phyloP scores from a whole-genome alignment of 2,888 invertebrate species.

The Microplitis deprimator region DNA sequence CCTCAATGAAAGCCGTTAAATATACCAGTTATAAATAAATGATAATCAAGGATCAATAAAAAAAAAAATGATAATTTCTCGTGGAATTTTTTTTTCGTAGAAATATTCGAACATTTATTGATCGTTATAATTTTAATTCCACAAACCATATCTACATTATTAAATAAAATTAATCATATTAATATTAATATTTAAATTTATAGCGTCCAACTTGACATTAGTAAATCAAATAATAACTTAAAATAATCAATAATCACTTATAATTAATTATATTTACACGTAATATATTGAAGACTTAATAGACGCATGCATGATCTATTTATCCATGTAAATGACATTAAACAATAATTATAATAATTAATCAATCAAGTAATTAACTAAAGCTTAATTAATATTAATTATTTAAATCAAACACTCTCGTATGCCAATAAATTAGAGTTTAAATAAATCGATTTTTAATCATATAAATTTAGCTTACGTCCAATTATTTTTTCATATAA shows the following conservation, averaged over 20 bases:
- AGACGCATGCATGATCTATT: background rate
- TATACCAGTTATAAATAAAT: background rate
- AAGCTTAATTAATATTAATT: background rate
- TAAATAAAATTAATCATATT: constrained; percentile 4
- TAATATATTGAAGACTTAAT: background rate
- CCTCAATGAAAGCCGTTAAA: background rate
- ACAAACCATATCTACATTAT: constrained; percentile 26
- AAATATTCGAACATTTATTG: constrained; percentile 29
- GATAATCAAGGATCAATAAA: background rate
- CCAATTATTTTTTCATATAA: background rate
- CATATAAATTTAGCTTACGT: background rate
- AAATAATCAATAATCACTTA: background rate
- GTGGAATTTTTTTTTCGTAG: constrained; percentile 3
- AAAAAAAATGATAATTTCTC: background rate
- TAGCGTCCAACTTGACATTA: background rate
- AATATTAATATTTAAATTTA: background rate
- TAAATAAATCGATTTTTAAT: background rate
- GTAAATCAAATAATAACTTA: background rate
- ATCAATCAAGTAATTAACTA: background rate
- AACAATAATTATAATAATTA: background rate
- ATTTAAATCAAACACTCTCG: background rate
- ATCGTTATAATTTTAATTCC: background rate
- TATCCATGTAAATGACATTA: background rate
- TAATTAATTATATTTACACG: constrained; percentile 19
- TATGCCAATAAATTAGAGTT: background rate